phyloP scores from a whole-genome alignment of 2,113 vertebrate species.

The Chaetodon trifascialis region DNA sequence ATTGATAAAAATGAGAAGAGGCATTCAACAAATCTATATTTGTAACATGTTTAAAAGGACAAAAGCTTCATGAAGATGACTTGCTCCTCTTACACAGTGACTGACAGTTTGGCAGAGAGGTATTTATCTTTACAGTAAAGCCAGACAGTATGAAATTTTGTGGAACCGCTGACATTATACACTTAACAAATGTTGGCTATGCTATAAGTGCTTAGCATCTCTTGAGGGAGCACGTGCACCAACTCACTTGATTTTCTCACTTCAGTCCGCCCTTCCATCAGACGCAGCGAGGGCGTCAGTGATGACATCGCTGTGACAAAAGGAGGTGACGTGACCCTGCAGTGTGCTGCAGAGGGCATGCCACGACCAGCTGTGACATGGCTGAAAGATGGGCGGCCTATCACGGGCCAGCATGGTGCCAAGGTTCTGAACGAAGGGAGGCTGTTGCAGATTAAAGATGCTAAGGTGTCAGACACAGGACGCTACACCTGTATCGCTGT shows the following conservation, averaged over 20 bases:
- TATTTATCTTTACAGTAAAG: not conserved
- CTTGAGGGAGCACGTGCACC: not conserved
- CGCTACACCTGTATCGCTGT: constrained; percentile 93
- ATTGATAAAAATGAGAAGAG: not conserved
- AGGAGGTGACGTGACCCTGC: constrained; percentile 87
- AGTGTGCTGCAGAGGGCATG: constrained; percentile 88
- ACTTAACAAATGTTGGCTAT: not conserved
- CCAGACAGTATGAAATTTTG: not conserved
- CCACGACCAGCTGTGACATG: constrained; percentile 90
- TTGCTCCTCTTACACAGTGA: not conserved
- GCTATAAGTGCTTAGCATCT: not conserved
- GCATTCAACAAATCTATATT: not conserved
- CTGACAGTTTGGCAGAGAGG: no score
- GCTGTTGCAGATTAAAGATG: constrained; percentile 85
- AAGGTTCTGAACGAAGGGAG: constrained; percentile 84
- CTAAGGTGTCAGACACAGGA: constrained; percentile 89
- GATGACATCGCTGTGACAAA: constrained; percentile 83
- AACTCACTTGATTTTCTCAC: constrained; percentile 46
- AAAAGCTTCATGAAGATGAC: not conserved
- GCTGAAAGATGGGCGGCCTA: constrained; percentile 91
- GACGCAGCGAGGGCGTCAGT: constrained; percentile 60
- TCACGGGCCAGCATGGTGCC: constrained; percentile 76
- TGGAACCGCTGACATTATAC: not conserved
- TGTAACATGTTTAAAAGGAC: not conserved
- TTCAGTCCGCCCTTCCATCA: constrained; percentile 90